Base-by-base conservation (phyloP, 92 coral and sea anemone genomes). In the Zoanthus gigantus region DNA sequence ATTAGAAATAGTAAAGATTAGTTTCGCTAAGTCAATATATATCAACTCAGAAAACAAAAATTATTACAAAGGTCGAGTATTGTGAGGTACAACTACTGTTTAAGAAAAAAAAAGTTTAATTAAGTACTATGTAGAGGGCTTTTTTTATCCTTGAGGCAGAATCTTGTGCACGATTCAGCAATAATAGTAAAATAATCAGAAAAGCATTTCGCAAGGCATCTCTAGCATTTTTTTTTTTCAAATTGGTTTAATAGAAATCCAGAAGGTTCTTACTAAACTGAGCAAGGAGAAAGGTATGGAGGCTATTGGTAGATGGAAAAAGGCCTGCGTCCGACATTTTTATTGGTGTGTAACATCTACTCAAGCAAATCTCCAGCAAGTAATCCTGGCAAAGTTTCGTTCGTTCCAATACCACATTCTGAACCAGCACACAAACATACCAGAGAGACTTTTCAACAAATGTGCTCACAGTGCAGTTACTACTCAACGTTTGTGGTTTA, bases 261-360 rank as follows among this genome's bases (percentile, higher is more conserved):
- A 85, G 74, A 92, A 92, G 72, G 77, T 82, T 8, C 74, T 92
- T 9, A 71, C 42, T n/a, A 92, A 92, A 65, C 83, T 90, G 13
- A 61, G 89, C 76, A 92, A 92, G 67, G 91, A 90, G 60, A 92
- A 89, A 13, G 93, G 89, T 12, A 86, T 89, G 78, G 87, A 92
- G 57, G 66, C 90, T 7, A 79, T 93, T 8, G 87, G 88, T 12
- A 83, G 80, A 68, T 93, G 95, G 95, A 69, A 67, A 48, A 93
- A 90, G 71, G 91, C 95, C 32, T 93, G 95, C 85, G 85, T 93
- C 10, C 29, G 93, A 75, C 93, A 93, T 75, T 88, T 82, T 32
- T 93, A 93, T 68, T 90, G 95, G 92, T 71, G 91, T 54, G 93
- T 87, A 5, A 92, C 91, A 42, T 92, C 93, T 17, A 84, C 92